Evolutionary conservation across 2,888 invertebrate genomes (phyloP).

Genomic region (Drosophila borborema): DNA sequence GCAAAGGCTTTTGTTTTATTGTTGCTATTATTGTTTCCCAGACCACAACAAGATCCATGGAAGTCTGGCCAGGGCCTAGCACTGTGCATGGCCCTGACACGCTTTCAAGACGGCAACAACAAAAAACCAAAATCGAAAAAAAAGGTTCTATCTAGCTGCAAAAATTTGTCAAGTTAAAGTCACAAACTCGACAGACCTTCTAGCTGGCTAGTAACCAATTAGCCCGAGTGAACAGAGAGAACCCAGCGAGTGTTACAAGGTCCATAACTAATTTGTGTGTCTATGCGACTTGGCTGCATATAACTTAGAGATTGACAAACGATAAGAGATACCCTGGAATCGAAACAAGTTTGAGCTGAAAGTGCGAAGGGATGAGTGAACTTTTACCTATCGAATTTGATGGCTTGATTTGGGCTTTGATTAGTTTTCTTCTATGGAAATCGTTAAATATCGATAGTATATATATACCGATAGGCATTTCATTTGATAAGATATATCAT

Average conservation of each 20-base stretch:
- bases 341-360: not conserved
- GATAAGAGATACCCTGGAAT: not conserved
- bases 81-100: constrained; percentile 59
- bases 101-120: constrained; percentile 40
- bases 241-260: constrained; percentile 39
- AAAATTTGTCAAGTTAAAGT: constrained; percentile 59
- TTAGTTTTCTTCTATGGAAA: not conserved
- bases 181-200: constrained; percentile 51
- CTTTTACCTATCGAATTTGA: not conserved
- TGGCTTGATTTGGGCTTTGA: not conserved
- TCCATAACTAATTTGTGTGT: constrained; percentile 22
- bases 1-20: constrained; percentile 48
- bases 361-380: not conserved
- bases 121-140: not conserved
- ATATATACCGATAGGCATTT: not conserved
- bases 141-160: constrained; percentile 45
- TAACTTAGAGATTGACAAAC: not conserved
- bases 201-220: constrained; percentile 32
- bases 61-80: constrained; percentile 58
- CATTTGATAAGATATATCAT: not conserved
- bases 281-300: not conserved
- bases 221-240: constrained; percentile 14
- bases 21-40: constrained; percentile 51
- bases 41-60: constrained; percentile 59
- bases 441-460: not conserved